Conservation (phyloP, 1,140 invertebrate species). For the Choristoneura fumiferana region DNA sequence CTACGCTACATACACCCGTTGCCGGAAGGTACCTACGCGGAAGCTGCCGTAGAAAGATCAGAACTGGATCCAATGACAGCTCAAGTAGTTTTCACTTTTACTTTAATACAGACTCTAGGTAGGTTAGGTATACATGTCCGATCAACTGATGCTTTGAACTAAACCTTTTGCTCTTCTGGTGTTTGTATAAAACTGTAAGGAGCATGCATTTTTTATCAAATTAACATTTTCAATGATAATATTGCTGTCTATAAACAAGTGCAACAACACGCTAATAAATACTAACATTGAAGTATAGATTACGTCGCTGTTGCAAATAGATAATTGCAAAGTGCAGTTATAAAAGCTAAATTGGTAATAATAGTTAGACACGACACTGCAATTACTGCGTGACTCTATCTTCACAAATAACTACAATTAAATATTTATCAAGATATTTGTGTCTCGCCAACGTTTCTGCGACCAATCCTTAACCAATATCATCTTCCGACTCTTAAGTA, state of each 20-base stretch:
- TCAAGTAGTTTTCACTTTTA: slow-evolving; percentile 1
- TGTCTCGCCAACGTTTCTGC: neutral
- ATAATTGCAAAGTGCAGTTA: neutral
- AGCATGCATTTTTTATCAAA: too few relatives aligned
- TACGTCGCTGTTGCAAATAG: slow-evolving; percentile 1
- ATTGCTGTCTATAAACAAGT: neutral
- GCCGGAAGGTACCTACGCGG: slow-evolving; percentile 17
- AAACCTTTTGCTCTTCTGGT: too few relatives aligned
- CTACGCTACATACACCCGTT: slow-evolving; percentile 26
- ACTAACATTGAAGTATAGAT: neutral
- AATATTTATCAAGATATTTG: neutral
- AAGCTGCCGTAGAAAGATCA: slow-evolving; percentile 4
- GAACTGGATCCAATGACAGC: slow-evolving; percentile 11
- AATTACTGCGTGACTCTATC: neutral
- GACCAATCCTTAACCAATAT: neutral
- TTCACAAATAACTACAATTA: neutral
- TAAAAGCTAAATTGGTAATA: slow-evolving; percentile 16
- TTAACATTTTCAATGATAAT: too few relatives aligned
- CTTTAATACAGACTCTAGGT: neutral
- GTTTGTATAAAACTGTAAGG: too few relatives aligned
- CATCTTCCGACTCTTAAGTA: slow-evolving; percentile 4
- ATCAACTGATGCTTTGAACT: too few relatives aligned
- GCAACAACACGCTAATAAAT: neutral
- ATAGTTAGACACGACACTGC: neutral
- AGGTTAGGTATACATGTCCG: neutral